Evolutionary conservation across 30 jellyfish, hydroid and myxozoan species (phyloP).

Genomic region (Aurelia aurita complex sp. Pacific): DNA sequence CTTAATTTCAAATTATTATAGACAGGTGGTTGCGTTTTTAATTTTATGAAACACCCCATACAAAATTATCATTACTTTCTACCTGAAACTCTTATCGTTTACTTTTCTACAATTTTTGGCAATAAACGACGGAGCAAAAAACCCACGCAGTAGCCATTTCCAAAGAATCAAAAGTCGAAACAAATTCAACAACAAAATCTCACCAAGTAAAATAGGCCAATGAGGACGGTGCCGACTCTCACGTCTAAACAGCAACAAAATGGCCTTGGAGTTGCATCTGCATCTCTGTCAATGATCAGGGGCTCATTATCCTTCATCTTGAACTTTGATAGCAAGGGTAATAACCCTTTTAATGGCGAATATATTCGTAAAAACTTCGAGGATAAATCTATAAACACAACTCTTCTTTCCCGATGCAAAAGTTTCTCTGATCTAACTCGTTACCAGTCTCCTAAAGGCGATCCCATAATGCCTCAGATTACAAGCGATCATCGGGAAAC

Average conservation of each 20-base stretch:
- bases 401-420: not conserved
- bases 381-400: not conserved
- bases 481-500: not conserved
- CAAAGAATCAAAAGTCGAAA: no score
- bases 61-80: not conserved
- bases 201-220: slow-evolving; percentile 92
- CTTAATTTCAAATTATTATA: no score
- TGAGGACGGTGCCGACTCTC: slow-evolving; percentile 85
- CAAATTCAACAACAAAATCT: not conserved
- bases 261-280: slow-evolving; percentile 68
- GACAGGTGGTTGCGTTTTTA: no score
- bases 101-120: no score
- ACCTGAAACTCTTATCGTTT: not conserved
- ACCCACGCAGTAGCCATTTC: no score
- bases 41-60: no score
- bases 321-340: no score
- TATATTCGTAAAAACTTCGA: not conserved
- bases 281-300: slow-evolving; percentile 24
- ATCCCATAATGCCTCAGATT: slow-evolving; percentile 41
- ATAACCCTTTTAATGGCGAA: no score
- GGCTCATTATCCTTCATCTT: slow-evolving; percentile 66
- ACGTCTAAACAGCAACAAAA: slow-evolving; percentile 96
- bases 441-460: slow-evolving; percentile 29
- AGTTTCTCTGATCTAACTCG: slow-evolving; percentile 62
- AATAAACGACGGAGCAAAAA: no score